phyloP scores from a whole-genome alignment of 2,797 vertebrate genomes.

The Helostoma temminkii region DNA sequence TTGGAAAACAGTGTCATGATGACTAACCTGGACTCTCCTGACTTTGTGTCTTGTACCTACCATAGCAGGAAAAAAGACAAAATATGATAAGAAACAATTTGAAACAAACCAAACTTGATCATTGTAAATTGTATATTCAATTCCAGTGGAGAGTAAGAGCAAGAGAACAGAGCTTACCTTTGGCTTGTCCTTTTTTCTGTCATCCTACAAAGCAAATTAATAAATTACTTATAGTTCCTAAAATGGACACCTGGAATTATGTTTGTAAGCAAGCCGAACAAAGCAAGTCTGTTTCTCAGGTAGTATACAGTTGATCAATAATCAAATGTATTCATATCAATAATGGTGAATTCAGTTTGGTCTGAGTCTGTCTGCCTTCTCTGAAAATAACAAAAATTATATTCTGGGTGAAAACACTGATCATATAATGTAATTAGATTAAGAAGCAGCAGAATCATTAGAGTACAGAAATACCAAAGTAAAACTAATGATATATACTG shows the following conservation, averaged over 20 bases:
- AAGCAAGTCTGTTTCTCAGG: neutral
- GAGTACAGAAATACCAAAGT: too few relatives aligned
- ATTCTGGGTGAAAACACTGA: too few relatives aligned
- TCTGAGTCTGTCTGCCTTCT: too few relatives aligned
- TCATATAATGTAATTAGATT: too few relatives aligned
- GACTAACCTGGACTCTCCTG: conserved; percentile 76
- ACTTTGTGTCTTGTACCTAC: conserved; percentile 51
- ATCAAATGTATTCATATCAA: neutral
- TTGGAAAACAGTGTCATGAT: neutral
- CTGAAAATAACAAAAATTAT: too few relatives aligned
- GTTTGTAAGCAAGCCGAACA: neutral
- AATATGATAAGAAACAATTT: conserved; percentile 2
- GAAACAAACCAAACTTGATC: neutral
- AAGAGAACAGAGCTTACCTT: conserved; percentile 70
- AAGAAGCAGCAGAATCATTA: too few relatives aligned
- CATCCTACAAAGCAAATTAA: conserved; percentile 76
- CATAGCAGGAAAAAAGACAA: conserved; percentile 40
- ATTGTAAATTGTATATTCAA: neutral
- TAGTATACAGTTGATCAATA: neutral
- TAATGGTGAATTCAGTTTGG: too few relatives aligned
- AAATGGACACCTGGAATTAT: conserved; percentile 3
- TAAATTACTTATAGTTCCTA: conserved; percentile 7
- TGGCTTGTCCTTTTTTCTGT: conserved; percentile 69
- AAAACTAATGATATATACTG: too few relatives aligned
- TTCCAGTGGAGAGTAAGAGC: neutral